Base-by-base conservation (phyloP, 2,797 vertebrate species). In the Rhynchotus rufescens region DNA sequence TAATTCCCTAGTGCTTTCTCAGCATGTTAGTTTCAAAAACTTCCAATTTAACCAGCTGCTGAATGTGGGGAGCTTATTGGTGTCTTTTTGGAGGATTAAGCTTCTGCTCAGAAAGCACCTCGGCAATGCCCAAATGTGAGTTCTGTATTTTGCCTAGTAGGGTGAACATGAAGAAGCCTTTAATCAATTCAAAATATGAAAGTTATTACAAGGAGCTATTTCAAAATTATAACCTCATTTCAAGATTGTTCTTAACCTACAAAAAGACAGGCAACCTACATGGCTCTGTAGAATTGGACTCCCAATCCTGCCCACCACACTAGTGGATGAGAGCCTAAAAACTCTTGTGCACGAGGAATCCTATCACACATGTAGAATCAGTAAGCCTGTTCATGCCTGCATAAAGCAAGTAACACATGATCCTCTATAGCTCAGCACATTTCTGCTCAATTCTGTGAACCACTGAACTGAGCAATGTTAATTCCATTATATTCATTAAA, bases 381-480 rank as follows among this genome's bases (percentile, higher is more conserved):
- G 66, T 86, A 74, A 92, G 84, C 49, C 69, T 77, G n/a, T 59
- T 91, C 86, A 72, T 66, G 84, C 86, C 73, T 92, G 72, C 86
- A 60, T 90, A 91, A 92, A 88, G 68, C 57, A 80, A 86, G 80
- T 82, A 84, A 47, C 59, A 91, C 56, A 86, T 84, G 73, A 93
- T 84, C 72, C 38, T 84, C 72, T 86, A 36, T 91, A 93, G 68
- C 47, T 86, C 88, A 90, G 88, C 61, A 90, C 68, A 86, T 90
- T 89, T 91, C 75, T 90, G 81, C 62, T 88, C 84, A 40, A 15
- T 90, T 62, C 84, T 75, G 79, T 86, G 78, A 90, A 82, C 68
- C 78, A 90, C 62, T 94, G 89, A 92, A 92, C 88, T 88, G 73
- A 82, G 38, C 84, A 90, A 94, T 78, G 42, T 77, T 95, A 80